Evolutionary conservation across 2,888 invertebrate species (phyloP).

Genomic region (Cerceris rybyensis): DNA sequence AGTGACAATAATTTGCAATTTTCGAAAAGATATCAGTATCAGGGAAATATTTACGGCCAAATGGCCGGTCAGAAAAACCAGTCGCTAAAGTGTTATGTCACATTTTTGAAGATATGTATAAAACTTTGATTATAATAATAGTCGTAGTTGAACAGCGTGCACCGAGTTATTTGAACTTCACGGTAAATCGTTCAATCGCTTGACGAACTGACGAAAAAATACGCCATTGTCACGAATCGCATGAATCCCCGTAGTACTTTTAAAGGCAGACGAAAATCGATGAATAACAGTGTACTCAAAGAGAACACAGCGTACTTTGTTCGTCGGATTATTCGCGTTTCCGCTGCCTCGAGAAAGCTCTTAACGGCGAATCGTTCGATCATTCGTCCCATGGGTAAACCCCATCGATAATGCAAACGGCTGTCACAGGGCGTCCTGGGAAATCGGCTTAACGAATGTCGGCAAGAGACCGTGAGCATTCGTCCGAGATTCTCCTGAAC

Average conservation of each 20-base stretch:
- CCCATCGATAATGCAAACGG: constrained; percentile 62
- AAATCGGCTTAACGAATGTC: constrained; percentile 63
- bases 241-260: neutral
- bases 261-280: neutral
- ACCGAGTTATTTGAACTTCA: too few relatives aligned
- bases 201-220: too few relatives aligned
- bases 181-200: too few relatives aligned
- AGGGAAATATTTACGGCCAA: too few relatives aligned
- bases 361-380: constrained; percentile 49
- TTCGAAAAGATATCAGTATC: too few relatives aligned
- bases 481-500: constrained; percentile 29
- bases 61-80: too few relatives aligned
- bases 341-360: constrained; percentile 35
- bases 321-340: constrained; percentile 52
- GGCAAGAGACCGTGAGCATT: constrained; percentile 38
- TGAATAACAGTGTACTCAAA: neutral
- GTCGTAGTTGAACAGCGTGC: too few relatives aligned
- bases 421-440: constrained; percentile 44
- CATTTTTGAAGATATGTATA: too few relatives aligned
- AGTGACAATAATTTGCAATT: too few relatives aligned
- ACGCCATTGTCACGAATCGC: too few relatives aligned
- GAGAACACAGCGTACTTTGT: constrained; percentile 32
- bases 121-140: too few relatives aligned
- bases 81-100: too few relatives aligned
- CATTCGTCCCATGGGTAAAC: constrained; percentile 48